Percentiles rank a stretch among this genome's conserved stretches.
These are phyloP conservation scores for Lagodon rhomboides DNA, from an alignment of 2,797 vertebrate genomes.

Conservation along the genomic window DNA sequence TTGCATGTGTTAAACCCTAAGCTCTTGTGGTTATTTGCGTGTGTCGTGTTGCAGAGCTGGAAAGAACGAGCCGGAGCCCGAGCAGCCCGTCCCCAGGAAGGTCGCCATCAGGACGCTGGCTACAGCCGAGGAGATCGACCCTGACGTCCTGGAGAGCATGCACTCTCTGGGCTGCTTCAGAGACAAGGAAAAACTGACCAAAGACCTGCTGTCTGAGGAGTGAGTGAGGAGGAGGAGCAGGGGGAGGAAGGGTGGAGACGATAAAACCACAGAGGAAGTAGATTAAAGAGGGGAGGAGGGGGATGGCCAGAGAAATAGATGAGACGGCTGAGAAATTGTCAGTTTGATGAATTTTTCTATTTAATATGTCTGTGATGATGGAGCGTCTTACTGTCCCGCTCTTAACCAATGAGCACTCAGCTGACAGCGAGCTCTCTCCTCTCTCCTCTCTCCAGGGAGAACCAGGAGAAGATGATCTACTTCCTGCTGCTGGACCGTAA, in stretches of 20 bases:
- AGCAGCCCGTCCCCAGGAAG: conserved; percentile 96
- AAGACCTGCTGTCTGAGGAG: conserved; percentile 97
- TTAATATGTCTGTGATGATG: conserved; percentile 53
- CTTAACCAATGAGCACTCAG: background rate
- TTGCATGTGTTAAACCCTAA: no score
- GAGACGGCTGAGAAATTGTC: conserved; percentile 31
- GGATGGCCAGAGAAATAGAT: conserved; percentile 1
- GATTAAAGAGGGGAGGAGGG: conserved; percentile 14
- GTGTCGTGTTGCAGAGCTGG: conserved; percentile 88
- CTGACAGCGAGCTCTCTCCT: background rate
- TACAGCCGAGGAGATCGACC: conserved; percentile 95
- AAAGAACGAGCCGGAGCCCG: conserved; percentile 97
- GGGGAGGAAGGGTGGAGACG: background rate
- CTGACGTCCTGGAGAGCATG: conserved; percentile 99
- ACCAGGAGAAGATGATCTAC: conserved; percentile 99
- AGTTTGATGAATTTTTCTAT: conserved; percentile 61
- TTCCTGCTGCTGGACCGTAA: conserved; percentile 97
- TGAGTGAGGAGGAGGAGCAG: conserved; percentile 78
- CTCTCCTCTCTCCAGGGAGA: conserved; percentile 85
- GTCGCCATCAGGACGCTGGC: conserved; percentile 95
- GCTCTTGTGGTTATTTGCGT: background rate
- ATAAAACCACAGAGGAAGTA: conserved; percentile 21
- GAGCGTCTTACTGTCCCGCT: conserved; percentile 19
- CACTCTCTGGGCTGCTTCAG: conserved; percentile 98
- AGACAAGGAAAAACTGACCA: conserved; percentile 96